These are phyloP conservation scores for Hippocampus barbouri DNA, from an alignment of 2,113 vertebrate species.

Conservation along the genomic window DNA sequence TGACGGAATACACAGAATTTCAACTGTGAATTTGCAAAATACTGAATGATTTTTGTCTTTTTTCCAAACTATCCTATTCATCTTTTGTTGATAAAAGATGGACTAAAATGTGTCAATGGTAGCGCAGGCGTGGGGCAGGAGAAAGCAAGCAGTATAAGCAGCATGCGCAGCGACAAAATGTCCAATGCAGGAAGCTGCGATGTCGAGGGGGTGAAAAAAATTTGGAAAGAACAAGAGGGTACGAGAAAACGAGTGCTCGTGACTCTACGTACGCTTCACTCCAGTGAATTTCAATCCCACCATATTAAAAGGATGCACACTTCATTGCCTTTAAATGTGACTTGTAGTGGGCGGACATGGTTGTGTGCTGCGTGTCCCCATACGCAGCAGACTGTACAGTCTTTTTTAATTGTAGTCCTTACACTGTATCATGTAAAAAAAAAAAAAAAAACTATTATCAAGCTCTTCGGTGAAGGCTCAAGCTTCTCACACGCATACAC, in stretches of 20 bases:
- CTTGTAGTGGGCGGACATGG: slow-evolving; percentile 10
- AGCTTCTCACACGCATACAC: not conserved
- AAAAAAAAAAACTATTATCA: slow-evolving; percentile 51
- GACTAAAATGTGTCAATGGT: too few relatives aligned
- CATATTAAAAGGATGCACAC: slow-evolving; percentile 29
- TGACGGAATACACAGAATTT: too few relatives aligned
- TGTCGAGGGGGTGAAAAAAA: too few relatives aligned
- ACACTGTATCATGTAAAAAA: slow-evolving; percentile 38
- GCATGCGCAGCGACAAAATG: too few relatives aligned
- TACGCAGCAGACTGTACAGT: slow-evolving; percentile 22
- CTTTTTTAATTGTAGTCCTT: slow-evolving; percentile 43
- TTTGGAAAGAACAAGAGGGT: not conserved
- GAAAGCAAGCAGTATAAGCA: too few relatives aligned
- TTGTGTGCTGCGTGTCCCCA: slow-evolving; percentile 12
- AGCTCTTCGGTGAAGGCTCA: slow-evolving; percentile 28
- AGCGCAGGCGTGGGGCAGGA: too few relatives aligned
- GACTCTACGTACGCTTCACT: slow-evolving; percentile 37
- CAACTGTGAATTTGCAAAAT: too few relatives aligned
- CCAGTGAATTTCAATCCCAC: slow-evolving; percentile 41
- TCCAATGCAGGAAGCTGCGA: too few relatives aligned
- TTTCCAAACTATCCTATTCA: too few relatives aligned
- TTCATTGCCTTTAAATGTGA: slow-evolving; percentile 27
- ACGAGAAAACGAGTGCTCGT: slow-evolving; percentile 31
- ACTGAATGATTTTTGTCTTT: too few relatives aligned
- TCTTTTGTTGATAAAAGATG: too few relatives aligned